Evolutionary conservation across 2,888 invertebrate genomes (phyloP), one percentile per base, ranked within the genome.

Genomic region (Hipparchia semele): DNA sequence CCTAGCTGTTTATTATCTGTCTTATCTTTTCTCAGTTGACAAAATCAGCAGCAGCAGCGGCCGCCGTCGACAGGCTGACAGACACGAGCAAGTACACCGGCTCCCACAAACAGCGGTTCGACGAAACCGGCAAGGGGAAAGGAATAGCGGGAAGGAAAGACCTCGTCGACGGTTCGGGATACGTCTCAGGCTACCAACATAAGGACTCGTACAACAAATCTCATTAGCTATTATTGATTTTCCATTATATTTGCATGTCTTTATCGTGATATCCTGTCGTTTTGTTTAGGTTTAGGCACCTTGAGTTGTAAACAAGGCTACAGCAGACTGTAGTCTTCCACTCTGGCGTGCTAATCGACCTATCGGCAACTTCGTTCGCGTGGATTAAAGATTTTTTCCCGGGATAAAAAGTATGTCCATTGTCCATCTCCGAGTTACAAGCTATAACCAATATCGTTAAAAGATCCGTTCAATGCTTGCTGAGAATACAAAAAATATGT

Each of bases 61-160:
- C 94, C 10, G 89, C 95, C 0, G 96, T 97, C 4, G 97, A 97
- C 79, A 95, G 98, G 75, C 88, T 98, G 79, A 98, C 98, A 0
- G 98, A 98, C 86, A 95, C 97, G n/a, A 96, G 95, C 81, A 98
- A 97, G 85, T 98, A 98, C 88, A 98, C 98, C 0, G 98, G 98
- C 68, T 97, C 97, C 6, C 97, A 97, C 87, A 97, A 96, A 86
- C 97, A 98, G 81, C 96, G 98, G 45, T 98, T 98, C 84, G 98
- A 98, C 88, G 96, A 96, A 70, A 91, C 95, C 46, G 98, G 98
- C 74, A 98, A 97, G 87, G 98, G 98, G 23, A 97, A 97, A 86
- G 98, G 98, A 6, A 97, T 97, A 72, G 95, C 97, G 2, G 98
- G 98, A 39, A 94, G 98, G 70, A 97, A 97, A 86, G 97, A 98